Base-by-base conservation (phyloP, 2,797 vertebrate species). In the Coreius guichenoti region DNA sequence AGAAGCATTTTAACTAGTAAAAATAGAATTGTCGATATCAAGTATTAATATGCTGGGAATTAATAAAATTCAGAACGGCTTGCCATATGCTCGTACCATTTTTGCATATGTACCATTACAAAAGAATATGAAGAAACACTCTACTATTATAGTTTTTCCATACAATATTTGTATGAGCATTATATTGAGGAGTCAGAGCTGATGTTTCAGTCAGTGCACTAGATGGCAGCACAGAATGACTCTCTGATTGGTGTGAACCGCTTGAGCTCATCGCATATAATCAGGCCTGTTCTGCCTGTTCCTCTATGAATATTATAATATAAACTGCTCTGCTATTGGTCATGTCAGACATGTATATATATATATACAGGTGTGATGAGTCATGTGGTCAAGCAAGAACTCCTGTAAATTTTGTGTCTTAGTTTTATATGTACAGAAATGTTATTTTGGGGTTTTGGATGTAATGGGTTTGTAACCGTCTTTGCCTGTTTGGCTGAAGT, bases 191-290 rank as follows among this genome's bases (percentile, higher is more conserved):
- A 47, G 31, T 31, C 77, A 47, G 29, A 81, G 69, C 33, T 77
- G 47, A 76, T 68, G 61, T 51, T 51, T 17, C 72, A 23, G 26
- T 65, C 21, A 26, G 43, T 39, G 16, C 82, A 83, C 61, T 43
- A 83, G 82, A 17, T 77, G 82, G 82, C 82, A 83, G 58, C 74
- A 76, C 76, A 16, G 39, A 56, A 31, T 72, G 80, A 61, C 33
- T 54, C 61, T 67, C 21, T 36, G 45, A 68, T 3, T n/a, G 8
- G 8, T 23, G 49, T 56, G 67, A 70, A 63, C 56, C 54, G 13
- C 5, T 26, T 26, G 74, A 80, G 43, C 12, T n/a, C 43, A 51
- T 68, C 47, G 3, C 23, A 17, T 19, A 31, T 54, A 7, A 45
- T 33, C 29, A 9, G 14, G 4, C 29, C 14, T 65, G 51, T 56